Conservation (phyloP, 2,888 invertebrate species). For the Temnothorax unifasciatus region DNA sequence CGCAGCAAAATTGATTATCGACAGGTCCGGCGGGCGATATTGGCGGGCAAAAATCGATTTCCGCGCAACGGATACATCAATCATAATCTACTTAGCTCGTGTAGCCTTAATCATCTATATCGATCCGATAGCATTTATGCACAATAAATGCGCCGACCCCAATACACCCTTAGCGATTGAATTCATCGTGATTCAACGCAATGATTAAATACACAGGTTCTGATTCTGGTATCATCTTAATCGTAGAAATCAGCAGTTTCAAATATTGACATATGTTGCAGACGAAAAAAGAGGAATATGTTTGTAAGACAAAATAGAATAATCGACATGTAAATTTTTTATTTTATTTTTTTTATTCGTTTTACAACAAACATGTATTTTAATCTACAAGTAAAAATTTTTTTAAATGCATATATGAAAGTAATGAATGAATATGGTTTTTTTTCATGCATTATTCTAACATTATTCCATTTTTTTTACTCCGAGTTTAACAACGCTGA, state of each 20-base stretch:
- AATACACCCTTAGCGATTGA: slow-evolving; percentile 4
- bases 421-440: not conserved
- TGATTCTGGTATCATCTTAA: not conserved
- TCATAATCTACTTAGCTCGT: slow-evolving; percentile 65
- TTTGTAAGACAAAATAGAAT: not conserved
- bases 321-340: not conserved
- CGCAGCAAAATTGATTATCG: slow-evolving; percentile 62
- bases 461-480: not conserved
- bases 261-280: not conserved
- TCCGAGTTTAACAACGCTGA: not conserved
- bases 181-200: not conserved
- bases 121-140: slow-evolving; percentile 17
- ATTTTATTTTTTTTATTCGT: not conserved
- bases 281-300: not conserved
- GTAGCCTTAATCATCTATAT: slow-evolving; percentile 52
- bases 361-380: not conserved
- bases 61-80: slow-evolving; percentile 57
- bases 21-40: slow-evolving; percentile 47
- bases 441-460: not conserved
- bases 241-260: not conserved
- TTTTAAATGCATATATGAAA: not conserved
- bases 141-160: slow-evolving; percentile 33
- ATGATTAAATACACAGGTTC: not conserved
- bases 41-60: slow-evolving; percentile 57
- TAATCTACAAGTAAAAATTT: not conserved